Percentiles rank a stretch among this genome's conserved stretches.
Conservation (phyloP, 2,888 invertebrate species). For the Nephrotoma appendiculata region DNA sequence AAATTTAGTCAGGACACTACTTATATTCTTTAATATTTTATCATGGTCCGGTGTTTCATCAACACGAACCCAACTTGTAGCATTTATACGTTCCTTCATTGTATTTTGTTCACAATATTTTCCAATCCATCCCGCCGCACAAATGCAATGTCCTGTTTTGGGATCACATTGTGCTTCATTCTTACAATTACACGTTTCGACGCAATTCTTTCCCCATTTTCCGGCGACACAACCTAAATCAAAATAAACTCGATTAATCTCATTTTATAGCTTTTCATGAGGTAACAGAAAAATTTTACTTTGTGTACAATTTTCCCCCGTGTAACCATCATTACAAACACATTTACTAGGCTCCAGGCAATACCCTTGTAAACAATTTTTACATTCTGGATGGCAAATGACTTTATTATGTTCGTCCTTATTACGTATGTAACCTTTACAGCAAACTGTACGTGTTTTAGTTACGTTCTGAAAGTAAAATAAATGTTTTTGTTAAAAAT, state of each 20-base stretch:
- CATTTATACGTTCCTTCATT: not conserved
- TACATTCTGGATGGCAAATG: slow-evolving; percentile 29
- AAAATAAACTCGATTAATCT: not conserved
- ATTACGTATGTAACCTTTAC: slow-evolving; percentile 54
- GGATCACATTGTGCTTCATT: slow-evolving; percentile 48
- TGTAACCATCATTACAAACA: slow-evolving; percentile 39
- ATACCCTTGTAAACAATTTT: slow-evolving; percentile 31
- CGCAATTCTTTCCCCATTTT: slow-evolving; percentile 63
- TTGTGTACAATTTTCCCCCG: slow-evolving; percentile 27
- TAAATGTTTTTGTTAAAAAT: not conserved
- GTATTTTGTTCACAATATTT: slow-evolving; percentile 18
- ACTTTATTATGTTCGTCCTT: slow-evolving; percentile 13
- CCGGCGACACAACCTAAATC: slow-evolving; percentile 49
- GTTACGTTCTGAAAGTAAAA: slow-evolving; percentile 45
- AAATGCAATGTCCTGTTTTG: slow-evolving; percentile 46
- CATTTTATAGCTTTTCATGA: not conserved
- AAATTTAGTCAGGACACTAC: not conserved
- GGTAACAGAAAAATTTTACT: slow-evolving; percentile 18
- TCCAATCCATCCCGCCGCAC: slow-evolving; percentile 53
- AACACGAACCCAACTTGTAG: not conserved
- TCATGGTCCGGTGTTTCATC: not conserved
- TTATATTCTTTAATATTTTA: not conserved
- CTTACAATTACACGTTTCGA: slow-evolving; percentile 46
- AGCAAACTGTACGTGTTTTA: slow-evolving; percentile 54
- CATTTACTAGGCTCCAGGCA: slow-evolving; percentile 47